These are phyloP conservation scores for Excalfactoria chinensis DNA, from an alignment of 2,113 vertebrate species.

Conservation along the genomic window DNA sequence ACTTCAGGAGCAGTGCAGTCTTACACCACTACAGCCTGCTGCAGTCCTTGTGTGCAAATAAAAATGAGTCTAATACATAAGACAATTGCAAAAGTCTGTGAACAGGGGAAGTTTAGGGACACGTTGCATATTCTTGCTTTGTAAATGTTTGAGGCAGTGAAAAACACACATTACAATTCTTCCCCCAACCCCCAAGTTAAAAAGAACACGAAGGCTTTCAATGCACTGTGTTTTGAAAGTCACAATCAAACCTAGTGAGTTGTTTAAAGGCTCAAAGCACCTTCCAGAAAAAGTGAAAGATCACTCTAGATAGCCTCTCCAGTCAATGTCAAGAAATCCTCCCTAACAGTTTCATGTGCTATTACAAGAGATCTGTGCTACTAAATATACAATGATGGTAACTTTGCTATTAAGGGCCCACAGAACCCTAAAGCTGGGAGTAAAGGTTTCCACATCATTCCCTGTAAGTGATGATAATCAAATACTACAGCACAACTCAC, in stretches of 20 bases:
- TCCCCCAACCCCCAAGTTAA: rapidly evolving
- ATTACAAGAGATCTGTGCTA: neutral
- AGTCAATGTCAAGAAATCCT: neutral
- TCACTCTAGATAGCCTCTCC: neutral
- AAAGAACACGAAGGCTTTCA: neutral
- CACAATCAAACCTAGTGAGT: neutral
- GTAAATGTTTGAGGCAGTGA: no score
- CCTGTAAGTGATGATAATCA: neutral
- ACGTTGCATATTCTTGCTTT: neutral
- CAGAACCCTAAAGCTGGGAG: neutral
- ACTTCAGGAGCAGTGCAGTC: constrained; percentile 84
- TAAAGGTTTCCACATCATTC: neutral
- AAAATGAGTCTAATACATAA: constrained; percentile 56
- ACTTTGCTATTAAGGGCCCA: neutral
- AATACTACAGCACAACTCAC: neutral
- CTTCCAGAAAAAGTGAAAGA: neutral
- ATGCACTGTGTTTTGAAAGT: neutral
- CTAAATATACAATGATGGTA: neutral
- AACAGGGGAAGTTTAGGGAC: neutral
- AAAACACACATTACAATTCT: no score
- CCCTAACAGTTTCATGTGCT: neutral
- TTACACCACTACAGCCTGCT: constrained; percentile 64
- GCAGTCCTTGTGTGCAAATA: constrained; percentile 39
- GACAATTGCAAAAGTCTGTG: constrained; percentile 42
- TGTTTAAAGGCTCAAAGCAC: rapidly evolving